Base-by-base conservation (phyloP, 2,797 vertebrate species). In the Pelobates cultripes region DNA sequence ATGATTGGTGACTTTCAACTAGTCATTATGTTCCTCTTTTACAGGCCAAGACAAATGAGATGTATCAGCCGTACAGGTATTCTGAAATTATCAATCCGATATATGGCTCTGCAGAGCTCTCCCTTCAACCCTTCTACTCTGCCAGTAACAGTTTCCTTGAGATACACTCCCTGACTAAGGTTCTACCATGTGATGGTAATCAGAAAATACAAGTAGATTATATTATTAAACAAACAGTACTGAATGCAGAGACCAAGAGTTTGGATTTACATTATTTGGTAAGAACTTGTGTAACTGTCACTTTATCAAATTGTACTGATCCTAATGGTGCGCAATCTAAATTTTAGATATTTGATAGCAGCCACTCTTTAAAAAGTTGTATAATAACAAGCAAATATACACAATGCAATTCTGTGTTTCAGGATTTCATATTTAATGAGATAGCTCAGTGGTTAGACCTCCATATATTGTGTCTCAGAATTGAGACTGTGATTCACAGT, bases 261-360 rank as follows among this genome's bases (percentile, higher is more conserved):
- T 17, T 88, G 68, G 61, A 77, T 61, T 12, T 75, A 64, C 40
- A 55, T 83, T 85, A 86, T 47, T 57, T 89, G 87, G 88, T 89
- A 55, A 88, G 17, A n/a, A 0, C 28, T 57, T 13, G 28, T 70
- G 3, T 68, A 3, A 68, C 28, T 28, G 28, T 28, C 28, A 28
- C 28, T 28, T 28, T 28, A 28, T 28, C 28, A 28, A 28, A 28
- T 28, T 28, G 28, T 28, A 28, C 28, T 28, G 28, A 2, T 28
- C 28, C 28, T 28, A 28, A 28, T 28, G 28, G 28, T 28, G 28
- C 28, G 2, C 28, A 28, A 28, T 28, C 28, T 28, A 28, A 28
- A 28, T 28, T 28, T 28, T 28, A 28, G 28, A 28, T 28, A 28
- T 28, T 28, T 28, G 28, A 28, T 28, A 28, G 28, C 28, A 28